Conservation (phyloP, 2,797 vertebrate species). For the Myotis vivesi region DNA sequence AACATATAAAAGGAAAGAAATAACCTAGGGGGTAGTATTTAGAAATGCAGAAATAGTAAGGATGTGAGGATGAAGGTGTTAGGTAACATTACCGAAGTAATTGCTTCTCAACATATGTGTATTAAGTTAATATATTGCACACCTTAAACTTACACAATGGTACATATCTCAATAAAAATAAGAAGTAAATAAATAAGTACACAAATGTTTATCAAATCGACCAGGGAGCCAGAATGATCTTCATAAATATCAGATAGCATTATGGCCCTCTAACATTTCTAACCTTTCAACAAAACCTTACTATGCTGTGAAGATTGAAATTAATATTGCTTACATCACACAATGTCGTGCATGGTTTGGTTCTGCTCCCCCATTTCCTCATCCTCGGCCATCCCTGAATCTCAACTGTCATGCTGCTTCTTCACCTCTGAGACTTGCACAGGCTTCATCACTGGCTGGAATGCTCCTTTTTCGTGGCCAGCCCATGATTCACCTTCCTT, state of each 20-base stretch:
- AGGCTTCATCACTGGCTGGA: too few species aligned
- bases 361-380: background rate
- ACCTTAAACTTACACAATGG: background rate
- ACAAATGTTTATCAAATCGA: background rate
- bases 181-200: background rate
- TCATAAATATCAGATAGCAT: too few species aligned
- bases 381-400: fast-evolving
- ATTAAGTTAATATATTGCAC: background rate
- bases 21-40: background rate
- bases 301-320: background rate
- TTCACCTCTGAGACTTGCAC: background rate
- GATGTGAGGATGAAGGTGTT: background rate
- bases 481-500: background rate
- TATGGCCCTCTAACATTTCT: background rate
- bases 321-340: background rate
- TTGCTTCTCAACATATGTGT: fast-evolving
- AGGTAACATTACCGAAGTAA: background rate
- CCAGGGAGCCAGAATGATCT: background rate
- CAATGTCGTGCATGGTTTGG: fast-evolving
- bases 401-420: background rate
- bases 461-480: background rate
- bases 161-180: background rate
- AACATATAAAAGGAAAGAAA: background rate
- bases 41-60: background rate
- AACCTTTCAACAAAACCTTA: background rate